These are phyloP conservation scores for Ranitomeya variabilis DNA, from an alignment of 2,113 vertebrate genomes.

Conservation along the genomic window DNA sequence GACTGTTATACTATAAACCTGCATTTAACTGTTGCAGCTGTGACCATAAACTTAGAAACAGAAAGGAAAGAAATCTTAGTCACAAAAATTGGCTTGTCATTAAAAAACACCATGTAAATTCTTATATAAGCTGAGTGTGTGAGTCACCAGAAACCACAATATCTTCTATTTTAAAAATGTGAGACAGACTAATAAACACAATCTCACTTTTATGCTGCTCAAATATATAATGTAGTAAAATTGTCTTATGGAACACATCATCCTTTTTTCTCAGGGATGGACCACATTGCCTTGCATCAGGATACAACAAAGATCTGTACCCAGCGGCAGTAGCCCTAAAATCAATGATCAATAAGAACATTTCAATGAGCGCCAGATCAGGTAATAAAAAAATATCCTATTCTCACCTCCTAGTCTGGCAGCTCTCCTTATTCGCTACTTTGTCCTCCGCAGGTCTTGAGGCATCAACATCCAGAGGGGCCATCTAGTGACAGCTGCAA, in stretches of 20 bases:
- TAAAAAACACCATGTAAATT: conserved; percentile 46
- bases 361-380: too few species aligned
- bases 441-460: too few species aligned
- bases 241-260: neutral
- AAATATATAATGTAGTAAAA: neutral
- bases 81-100: conserved; percentile 73
- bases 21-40: conserved; percentile 81
- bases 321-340: neutral
- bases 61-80: conserved; percentile 69
- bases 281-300: neutral
- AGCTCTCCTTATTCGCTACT: too few species aligned
- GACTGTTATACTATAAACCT: conserved; percentile 74
- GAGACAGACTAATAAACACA: conserved; percentile 3
- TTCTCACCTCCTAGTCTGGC: too few species aligned
- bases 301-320: neutral
- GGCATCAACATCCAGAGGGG: too few species aligned
- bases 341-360: neutral
- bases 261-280: neutral
- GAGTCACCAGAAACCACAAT: conserved; percentile 35
- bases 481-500: too few species aligned
- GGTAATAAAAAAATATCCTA: too few species aligned
- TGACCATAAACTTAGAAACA: conserved; percentile 77
- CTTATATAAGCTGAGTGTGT: conserved; percentile 44
- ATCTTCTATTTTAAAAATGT: conserved; percentile 26
- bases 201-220: neutral